Percentiles rank a stretch among this genome's conserved stretches.
These are phyloP conservation scores for Allophyes oxyacanthae DNA, from an alignment of 2,888 invertebrate species.

Conservation along the genomic window DNA sequence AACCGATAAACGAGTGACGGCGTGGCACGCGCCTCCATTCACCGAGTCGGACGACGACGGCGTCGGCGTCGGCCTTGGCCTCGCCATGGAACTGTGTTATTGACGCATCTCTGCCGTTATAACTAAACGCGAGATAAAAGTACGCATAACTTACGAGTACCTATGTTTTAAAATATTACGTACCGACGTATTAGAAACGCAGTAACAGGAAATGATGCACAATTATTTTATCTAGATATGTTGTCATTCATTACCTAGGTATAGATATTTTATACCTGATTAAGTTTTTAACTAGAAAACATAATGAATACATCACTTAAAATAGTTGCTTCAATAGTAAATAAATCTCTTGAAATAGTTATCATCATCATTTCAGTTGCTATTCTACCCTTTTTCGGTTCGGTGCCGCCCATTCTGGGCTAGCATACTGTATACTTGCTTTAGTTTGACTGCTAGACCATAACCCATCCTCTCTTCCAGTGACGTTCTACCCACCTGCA, in stretches of 20 bases:
- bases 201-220: constrained; percentile 1
- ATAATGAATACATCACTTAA: too few relatives aligned
- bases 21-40: constrained; percentile 82
- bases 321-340: too few relatives aligned
- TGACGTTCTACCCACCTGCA: too few relatives aligned
- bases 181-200: neutral
- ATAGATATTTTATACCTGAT: constrained; percentile 22
- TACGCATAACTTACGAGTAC: constrained; percentile 14
- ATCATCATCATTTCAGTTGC: too few relatives aligned
- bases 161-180: neutral
- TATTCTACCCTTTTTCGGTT: too few relatives aligned
- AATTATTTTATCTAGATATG: constrained; percentile 5
- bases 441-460: too few relatives aligned
- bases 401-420: too few relatives aligned
- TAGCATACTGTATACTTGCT: too few relatives aligned
- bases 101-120: constrained; percentile 69
- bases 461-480: too few relatives aligned
- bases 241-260: neutral
- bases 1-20: constrained; percentile 71
- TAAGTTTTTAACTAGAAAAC: neutral
- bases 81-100: constrained; percentile 74
- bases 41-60: constrained; percentile 61
- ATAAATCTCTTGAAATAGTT: too few relatives aligned
- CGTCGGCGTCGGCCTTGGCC: constrained; percentile 78
- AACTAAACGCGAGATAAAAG: constrained; percentile 49